Base-by-base conservation (phyloP, 2,888 invertebrate genomes). In the Dryobota labecula region DNA sequence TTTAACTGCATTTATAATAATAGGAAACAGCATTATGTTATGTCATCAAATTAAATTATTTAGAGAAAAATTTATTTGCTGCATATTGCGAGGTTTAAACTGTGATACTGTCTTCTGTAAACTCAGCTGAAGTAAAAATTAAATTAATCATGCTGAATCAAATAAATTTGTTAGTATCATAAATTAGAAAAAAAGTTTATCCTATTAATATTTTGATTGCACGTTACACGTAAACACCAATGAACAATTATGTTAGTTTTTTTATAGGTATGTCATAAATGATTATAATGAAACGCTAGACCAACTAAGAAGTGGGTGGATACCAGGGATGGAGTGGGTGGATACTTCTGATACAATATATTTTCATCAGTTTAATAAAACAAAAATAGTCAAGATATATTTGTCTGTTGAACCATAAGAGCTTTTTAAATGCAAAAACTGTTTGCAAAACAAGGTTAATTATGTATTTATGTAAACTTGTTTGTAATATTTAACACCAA, bases 241-340 rank as follows among this genome's bases (percentile, higher is more conserved):
- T 3, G 13, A 33, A 4, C 6, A 4, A 24, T 58, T n/a, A 24
- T 18, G 24, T 33, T 13, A 58, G 18, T 33, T 7, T 49, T 33
- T 8, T 18, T 30, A 36, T 24, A 36, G 18, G 15, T 63, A n/a
- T 1, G 3, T 38, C 3, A 8, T 38, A 36, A 61, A 33, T 30
- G n/a, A 45, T 43, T 13, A 4, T n/a, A 20, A 18, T 65, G 15
- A 13, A 18, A 43, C 9, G 67, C 2, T 20, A 27, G 30, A 13
- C 2, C 0, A 24, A 69, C 6, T 20, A 7, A 45, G 27, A 63
- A 80, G 80, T 80, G 58, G 74, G 80, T 54, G 60, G 80, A 73
- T 79, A 79, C 33, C 7, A 45, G 33, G 33, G 38, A n/a, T n/a
- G n/a, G n/a, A n/a, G n/a, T n/a, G n/a, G n/a, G n/a, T n/a, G n/a